phyloP scores from a whole-genome alignment of 2,888 invertebrate species.

The Unio pictorum region DNA sequence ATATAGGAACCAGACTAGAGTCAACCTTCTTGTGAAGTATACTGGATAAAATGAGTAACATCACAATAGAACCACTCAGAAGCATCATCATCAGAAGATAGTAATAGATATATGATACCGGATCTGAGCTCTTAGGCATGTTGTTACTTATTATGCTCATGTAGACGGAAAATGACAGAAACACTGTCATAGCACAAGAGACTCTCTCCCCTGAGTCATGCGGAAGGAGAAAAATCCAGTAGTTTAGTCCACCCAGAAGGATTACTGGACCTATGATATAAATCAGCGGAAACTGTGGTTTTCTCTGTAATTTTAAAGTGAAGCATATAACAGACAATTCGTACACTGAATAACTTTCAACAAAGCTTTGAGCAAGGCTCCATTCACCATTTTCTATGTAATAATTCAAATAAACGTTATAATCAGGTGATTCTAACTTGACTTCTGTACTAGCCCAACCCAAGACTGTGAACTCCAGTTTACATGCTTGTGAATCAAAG shows the following conservation, averaged over 20 bases:
- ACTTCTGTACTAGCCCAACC: conserved; percentile 1
- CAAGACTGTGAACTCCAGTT: conserved; percentile 3
- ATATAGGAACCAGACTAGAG: too few relatives aligned
- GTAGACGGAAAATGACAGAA: conserved; percentile 30
- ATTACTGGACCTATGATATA: conserved; percentile 23
- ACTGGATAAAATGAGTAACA: too few relatives aligned
- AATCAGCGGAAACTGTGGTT: conserved; percentile 13
- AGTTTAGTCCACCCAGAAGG: conserved; percentile 15
- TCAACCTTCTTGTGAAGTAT: too few relatives aligned
- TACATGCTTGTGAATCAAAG: conserved; percentile 22
- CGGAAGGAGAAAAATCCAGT: conserved; percentile 25
- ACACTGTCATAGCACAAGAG: conserved; percentile 26
- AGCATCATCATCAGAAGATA: conserved; percentile 16
- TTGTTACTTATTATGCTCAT: conserved; percentile 22
- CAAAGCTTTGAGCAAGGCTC: conserved; percentile 3
- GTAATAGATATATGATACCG: conserved; percentile 23
- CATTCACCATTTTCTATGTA: conserved; percentile 17
- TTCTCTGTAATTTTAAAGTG: conserved; percentile 9
- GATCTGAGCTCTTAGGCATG: conserved; percentile 27
- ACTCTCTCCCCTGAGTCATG: conserved; percentile 25
- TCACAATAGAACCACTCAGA: too few relatives aligned
- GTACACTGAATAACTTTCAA: not conserved
- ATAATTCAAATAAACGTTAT: not conserved
- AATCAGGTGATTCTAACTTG: not conserved
- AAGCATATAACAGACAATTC: conserved; percentile 1